Evolutionary conservation across 2,797 vertebrate genomes (phyloP), one percentile per base, ranked within the genome.

Genomic region (Sciurus carolinensis): DNA sequence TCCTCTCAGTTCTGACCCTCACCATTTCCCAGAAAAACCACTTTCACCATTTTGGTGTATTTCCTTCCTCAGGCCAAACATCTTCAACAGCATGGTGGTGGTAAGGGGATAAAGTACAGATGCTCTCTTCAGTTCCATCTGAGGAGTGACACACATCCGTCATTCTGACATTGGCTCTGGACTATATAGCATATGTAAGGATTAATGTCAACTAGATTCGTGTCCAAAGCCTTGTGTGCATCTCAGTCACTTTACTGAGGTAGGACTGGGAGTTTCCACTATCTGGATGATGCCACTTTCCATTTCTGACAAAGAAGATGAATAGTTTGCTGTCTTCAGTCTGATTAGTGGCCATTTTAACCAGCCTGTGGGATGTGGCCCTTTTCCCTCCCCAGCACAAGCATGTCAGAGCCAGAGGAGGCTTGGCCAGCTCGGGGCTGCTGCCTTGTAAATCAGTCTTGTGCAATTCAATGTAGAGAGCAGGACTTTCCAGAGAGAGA

Each of bases 391-490:
- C 80, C 97, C 94, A 90, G 95, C 96, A 94, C 91, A 82, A 90
- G 93, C 69, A 95, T 93, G 94, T 97, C 94, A 95, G 92, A 97
- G 95, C 91, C 96, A 87, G 94, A 91, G 95, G 36, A 98, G 96
- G 10, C 33, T 94, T 80, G 89, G 90, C 86, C 91, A 77, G 84
- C 89, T 72, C 11, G 5, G 47, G 50, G 73, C 73, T 97, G 85
- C 94, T 92, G 96, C 95, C 91, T 95, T 98, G 73, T 98, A 98
- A 98, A 98, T 98, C 98, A 98, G 96, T 96, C 64, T 22, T 11
- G 69, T 93, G 84, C 24, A 93, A 97, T 97, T 97, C 92, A 66
- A 93, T 71, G 80, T 42, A 36, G 92, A 98, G 89, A 75, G 44
- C 5, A 62, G 44, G 92, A 57, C 93, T 97, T 97, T 85, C 88